Conservation (phyloP, 1,140 invertebrate species). For the Brachionus rubens region DNA sequence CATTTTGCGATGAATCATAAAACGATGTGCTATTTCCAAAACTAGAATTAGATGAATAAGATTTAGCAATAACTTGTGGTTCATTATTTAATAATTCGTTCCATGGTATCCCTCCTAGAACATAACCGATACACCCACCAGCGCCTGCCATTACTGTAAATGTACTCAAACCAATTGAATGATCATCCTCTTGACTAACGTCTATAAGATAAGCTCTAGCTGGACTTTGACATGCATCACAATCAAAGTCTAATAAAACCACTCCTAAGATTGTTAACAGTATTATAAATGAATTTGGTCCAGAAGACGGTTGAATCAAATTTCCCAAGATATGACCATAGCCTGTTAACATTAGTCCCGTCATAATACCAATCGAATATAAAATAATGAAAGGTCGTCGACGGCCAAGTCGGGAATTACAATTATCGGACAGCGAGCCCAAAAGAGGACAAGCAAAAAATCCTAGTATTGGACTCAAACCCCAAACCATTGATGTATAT, state of each 20-base stretch:
- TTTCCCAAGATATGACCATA: background rate
- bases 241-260: slow-evolving; percentile 87
- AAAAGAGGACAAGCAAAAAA: slow-evolving; percentile 87
- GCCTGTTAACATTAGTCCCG: slow-evolving; percentile 54
- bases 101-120: slow-evolving; percentile 88
- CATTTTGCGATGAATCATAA: background rate
- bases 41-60: background rate
- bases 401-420: slow-evolving; percentile 73
- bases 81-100: slow-evolving; percentile 73
- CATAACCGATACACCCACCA: slow-evolving; percentile 87
- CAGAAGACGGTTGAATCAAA: background rate
- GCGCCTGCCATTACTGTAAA: slow-evolving; percentile 94
- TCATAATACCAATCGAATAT: slow-evolving; percentile 79
- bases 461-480: slow-evolving; percentile 76
- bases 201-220: slow-evolving; percentile 85
- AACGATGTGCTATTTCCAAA: background rate
- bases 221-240: slow-evolving; percentile 90
- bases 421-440: slow-evolving; percentile 85
- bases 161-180: slow-evolving; percentile 82
- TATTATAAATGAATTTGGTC: background rate
- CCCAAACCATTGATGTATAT: slow-evolving; percentile 92
- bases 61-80: no score
- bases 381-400: slow-evolving; percentile 84
- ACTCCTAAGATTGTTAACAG: slow-evolving; percentile 87
- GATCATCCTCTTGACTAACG: slow-evolving; percentile 85